Evolutionary conservation across 1,140 invertebrate genomes (phyloP), one percentile per base, ranked within the genome.

Genomic region (Varroa destructor): DNA sequence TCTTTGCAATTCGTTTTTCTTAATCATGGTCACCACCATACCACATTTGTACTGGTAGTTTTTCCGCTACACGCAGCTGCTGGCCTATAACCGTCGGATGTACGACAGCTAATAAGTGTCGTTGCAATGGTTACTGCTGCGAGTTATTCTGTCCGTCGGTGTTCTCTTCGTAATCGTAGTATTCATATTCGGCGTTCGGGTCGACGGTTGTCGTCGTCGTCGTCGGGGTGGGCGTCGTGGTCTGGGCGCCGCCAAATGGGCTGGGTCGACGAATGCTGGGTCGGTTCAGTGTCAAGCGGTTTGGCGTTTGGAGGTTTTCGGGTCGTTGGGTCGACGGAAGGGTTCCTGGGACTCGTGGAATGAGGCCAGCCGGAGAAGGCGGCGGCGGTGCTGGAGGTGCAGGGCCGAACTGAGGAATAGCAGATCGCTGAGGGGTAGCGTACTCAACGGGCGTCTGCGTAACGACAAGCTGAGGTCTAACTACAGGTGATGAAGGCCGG

Each of bases 261-360:
- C 37, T 40, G 12, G 46, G 73, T 56, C 43, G 74, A 37, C 37
- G 55, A 46, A 51, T 46, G 58, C 43, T 46, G 42, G 43, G 37
- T 43, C 71, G 72, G 43, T 36, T 43, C 42, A 73, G 36, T 14
- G 40, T 43, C 14, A 56, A 51, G 12, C 55, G 25, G n/a, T 40
- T 42, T 4, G 37, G 70, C 8, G 71, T 25, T 43, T 56, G 55
- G 12, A 37, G 12, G 56, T 54, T 40, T 8, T n/a, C 42, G 25
- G 37, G 46, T 51, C 37, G 6, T 46, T 42, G 46, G 4, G 46
- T 51, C 8, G 46, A 51, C 8, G 46, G 8, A 8, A 8, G 46
- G 4, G 46, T 8, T 3, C 46, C 46, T 74, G 64, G 73, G 54
- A 43, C 72, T 56, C n/a, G 72, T 5, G 58, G 74, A 36, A 55